Evolutionary conservation across 1,140 invertebrate genomes (phyloP).

Genomic region (Leptopilina boulardi): DNA sequence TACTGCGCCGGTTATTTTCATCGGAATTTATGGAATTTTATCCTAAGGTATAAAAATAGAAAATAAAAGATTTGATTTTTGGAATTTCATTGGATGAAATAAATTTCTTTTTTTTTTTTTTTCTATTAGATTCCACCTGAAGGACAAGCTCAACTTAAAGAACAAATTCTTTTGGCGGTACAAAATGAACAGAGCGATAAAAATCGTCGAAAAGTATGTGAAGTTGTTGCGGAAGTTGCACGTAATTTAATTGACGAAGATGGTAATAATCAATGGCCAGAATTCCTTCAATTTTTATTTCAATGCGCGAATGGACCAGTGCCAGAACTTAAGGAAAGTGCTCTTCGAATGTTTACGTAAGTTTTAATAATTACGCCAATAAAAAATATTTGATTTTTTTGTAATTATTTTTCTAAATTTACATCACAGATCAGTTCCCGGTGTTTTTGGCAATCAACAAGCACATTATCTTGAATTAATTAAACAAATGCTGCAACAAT

Average conservation of each 20-base stretch:
- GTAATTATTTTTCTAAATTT: constrained; percentile 39
- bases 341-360: constrained; percentile 95
- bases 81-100: constrained; percentile 89
- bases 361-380: constrained; percentile 60
- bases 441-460: constrained; percentile 97
- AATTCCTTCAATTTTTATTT: constrained; percentile 97
- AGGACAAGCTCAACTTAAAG: constrained; percentile 88
- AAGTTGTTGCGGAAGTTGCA: constrained; percentile 95
- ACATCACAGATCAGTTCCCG: constrained; percentile 88
- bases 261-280: constrained; percentile 97
- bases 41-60: constrained; percentile 79
- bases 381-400: constrained; percentile 28
- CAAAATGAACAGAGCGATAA: constrained; percentile 87
- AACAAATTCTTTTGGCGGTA: constrained; percentile 89
- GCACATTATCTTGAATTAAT: constrained; percentile 93
- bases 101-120: background rate
- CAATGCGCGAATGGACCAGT: constrained; percentile 91
- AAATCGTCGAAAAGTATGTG: constrained; percentile 94
- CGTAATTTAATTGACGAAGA: constrained; percentile 97
- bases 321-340: constrained; percentile 92
- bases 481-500: constrained; percentile 94
- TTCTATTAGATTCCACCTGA: constrained; percentile 84
- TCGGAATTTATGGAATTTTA: constrained; percentile 94
- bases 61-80: too few species aligned
- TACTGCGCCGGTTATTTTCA: constrained; percentile 92